A percentile compares a stretch with the other conserved stretches of the same genome.
phyloP scores from a whole-genome alignment of 1,140 invertebrate genomes.

The Magallana gigas region DNA sequence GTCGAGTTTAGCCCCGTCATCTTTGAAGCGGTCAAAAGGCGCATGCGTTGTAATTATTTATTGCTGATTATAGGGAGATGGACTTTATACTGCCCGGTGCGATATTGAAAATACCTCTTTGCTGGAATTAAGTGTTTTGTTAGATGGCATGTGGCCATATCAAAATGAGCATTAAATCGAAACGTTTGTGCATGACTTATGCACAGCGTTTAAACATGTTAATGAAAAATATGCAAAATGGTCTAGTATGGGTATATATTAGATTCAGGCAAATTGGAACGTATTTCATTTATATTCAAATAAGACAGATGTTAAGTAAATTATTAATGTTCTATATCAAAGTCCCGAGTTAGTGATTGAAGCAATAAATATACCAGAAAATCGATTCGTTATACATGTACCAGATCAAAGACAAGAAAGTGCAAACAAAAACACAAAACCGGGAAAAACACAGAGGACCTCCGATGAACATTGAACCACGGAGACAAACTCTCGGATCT shows the following conservation, averaged over 20 bases:
- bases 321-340: too few relatives aligned
- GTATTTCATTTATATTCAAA: too few relatives aligned
- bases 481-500: slow-evolving; percentile 26
- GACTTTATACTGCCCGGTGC: neutral
- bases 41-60: slow-evolving; percentile 15
- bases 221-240: too few relatives aligned
- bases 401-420: neutral
- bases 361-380: neutral
- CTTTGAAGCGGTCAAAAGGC: slow-evolving; percentile 7
- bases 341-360: too few relatives aligned
- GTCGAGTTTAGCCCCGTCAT: neutral
- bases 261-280: too few relatives aligned
- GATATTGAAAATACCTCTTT: neutral
- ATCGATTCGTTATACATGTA: neutral
- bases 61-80: slow-evolving; percentile 15
- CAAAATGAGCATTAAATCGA: too few relatives aligned
- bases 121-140: neutral
- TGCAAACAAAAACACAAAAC: neutral
- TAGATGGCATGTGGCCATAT: too few relatives aligned
- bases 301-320: too few relatives aligned
- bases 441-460: neutral
- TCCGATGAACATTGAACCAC: slow-evolving; percentile 7
- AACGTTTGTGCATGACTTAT: too few relatives aligned
- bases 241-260: too few relatives aligned
- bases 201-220: too few relatives aligned